Evolutionary conservation across 1,140 invertebrate species (phyloP), one percentile per base, ranked within the genome.

Genomic region (Dermatophagoides farinae): DNA sequence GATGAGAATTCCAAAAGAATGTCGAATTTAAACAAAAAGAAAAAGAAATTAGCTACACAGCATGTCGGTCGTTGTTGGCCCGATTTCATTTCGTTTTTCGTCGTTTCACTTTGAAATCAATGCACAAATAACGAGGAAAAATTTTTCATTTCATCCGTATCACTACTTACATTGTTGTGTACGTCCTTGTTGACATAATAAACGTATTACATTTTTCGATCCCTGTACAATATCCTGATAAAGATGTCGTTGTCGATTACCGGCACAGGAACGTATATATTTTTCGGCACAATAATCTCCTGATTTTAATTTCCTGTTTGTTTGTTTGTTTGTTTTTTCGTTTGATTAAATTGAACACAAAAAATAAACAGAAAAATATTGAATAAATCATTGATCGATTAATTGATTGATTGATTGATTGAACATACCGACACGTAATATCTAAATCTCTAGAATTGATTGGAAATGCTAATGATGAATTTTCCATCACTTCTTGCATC

Each of bases 261-360:
- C 50, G 44, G 61, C 61, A 47, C 65, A 66, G 10, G 54, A 54
- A 9, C 53, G 46, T 16, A 60, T 65, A 50, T 65, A 61, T 6
- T 65, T 60, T 39, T 66, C 65, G 47, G 65, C 60, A 52, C 65
- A 66, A 40, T 53, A 46, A 10, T 63, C 62, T 11, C 65, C 64
- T 52, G 61, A 22, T 43, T 65, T 59, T 22, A 66, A 60, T 61
- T 65, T 60, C 52, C 65, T 66, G 53, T 39, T 52, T 46, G 59
- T 22, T 51, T 20, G 16, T 20, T 51, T 23, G 49, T 51, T 51
- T 51, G 20, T 51, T 31, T 14, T 1, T 38, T 39, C 16, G 39
- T 16, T 38, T 23, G 25, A 23, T 12, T 20, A 12, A 22, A 16
- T 10, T 11, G 10, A n/a, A 10, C 41, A 43, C 41, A 16, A 20